Percentiles rank a stretch among this genome's conserved stretches.
These are phyloP conservation scores for Oceanodroma tethys DNA, from an alignment of 2,113 vertebrate species.

Conservation along the genomic window DNA sequence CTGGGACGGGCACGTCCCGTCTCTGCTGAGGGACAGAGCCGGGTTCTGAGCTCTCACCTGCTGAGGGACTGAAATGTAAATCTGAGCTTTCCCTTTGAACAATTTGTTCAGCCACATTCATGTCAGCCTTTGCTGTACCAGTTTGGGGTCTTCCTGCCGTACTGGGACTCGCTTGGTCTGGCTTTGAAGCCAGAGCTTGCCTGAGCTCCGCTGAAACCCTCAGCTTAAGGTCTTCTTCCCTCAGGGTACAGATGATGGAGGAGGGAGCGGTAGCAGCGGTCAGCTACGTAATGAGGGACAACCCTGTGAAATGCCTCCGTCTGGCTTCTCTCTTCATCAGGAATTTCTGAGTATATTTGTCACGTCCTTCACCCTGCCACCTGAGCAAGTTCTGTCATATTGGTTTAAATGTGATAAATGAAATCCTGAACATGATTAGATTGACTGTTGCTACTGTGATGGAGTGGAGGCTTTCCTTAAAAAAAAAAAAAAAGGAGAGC, in stretches of 20 bases:
- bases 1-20: background rate
- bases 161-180: rapidly evolving
- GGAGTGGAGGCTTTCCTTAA: background rate
- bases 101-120: too few relatives aligned
- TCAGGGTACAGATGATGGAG: background rate
- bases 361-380: background rate
- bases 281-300: background rate
- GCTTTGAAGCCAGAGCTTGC: background rate
- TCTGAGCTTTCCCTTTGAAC: background rate
- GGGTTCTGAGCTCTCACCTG: background rate
- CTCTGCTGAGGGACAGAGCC: background rate
- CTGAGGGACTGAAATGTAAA: background rate
- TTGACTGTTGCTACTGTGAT: background rate
- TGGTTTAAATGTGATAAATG: background rate
- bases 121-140: background rate
- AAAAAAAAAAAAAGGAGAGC: background rate
- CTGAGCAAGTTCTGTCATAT: background rate
- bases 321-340: background rate
- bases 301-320: background rate
- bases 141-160: background rate
- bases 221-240: background rate
- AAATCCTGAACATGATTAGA: background rate
- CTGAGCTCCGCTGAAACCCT: background rate
- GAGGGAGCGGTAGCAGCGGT: too few relatives aligned
- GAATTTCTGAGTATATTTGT: background rate